These are phyloP conservation scores for Lingula anatina DNA, from an alignment of 2,888 invertebrate genomes.

Conservation along the genomic window DNA sequence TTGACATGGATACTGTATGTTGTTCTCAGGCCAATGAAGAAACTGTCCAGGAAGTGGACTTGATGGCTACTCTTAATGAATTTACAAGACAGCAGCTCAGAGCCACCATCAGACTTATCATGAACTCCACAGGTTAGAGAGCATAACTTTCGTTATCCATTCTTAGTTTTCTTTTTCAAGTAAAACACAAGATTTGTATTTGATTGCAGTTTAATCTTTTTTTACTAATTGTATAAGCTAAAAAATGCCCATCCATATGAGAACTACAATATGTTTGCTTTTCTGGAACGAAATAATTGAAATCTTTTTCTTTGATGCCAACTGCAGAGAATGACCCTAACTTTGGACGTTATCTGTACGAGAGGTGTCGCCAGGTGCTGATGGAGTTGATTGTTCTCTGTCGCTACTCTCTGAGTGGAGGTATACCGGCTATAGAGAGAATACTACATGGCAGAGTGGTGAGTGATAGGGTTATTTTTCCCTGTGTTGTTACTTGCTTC, in stretches of 20 bases:
- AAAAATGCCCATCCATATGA: too few relatives aligned
- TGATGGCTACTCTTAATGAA: constrained; percentile 48
- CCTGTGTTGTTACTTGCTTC: background rate
- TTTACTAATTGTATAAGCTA: too few relatives aligned
- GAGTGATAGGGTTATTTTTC: constrained; percentile 22
- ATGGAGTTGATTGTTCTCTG: constrained; percentile 47
- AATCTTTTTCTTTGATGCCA: too few relatives aligned
- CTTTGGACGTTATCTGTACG: constrained; percentile 46
- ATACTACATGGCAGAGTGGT: constrained; percentile 51
- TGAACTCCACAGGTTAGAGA: constrained; percentile 37
- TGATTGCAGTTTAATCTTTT: too few relatives aligned
- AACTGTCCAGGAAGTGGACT: constrained; percentile 50
- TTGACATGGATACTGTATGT: too few relatives aligned
- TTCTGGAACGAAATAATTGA: too few relatives aligned
- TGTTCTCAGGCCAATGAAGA: constrained; percentile 33
- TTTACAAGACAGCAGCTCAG: constrained; percentile 47
- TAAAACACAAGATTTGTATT: too few relatives aligned
- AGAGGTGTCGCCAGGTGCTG: constrained; percentile 33
- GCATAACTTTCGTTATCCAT: too few relatives aligned
- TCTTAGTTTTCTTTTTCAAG: too few relatives aligned
- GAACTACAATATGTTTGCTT: too few relatives aligned
- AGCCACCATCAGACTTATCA: constrained; percentile 38
- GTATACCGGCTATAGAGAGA: constrained; percentile 42
- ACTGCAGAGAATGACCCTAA: constrained; percentile 27
- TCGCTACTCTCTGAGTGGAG: constrained; percentile 49